These are phyloP conservation scores for Dorcus hopei DNA, from an alignment of 2,888 invertebrate species.

Conservation along the genomic window DNA sequence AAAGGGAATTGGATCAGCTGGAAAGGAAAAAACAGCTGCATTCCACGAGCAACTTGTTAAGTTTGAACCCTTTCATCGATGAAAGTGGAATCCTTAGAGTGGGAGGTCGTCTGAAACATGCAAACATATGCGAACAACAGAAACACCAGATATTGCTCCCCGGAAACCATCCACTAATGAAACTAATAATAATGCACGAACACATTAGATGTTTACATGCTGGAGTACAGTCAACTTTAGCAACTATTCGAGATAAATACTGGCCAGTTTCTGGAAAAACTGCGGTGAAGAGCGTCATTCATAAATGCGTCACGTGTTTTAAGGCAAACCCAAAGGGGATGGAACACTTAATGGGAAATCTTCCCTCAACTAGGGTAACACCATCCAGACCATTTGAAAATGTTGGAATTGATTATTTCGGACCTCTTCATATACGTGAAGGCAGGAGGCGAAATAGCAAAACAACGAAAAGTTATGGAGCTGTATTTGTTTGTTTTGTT, in stretches of 20 bases:
- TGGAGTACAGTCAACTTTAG: slow-evolving; percentile 4
- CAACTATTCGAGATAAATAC: slow-evolving; percentile 6
- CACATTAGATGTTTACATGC: slow-evolving; percentile 10
- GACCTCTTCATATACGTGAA: slow-evolving; percentile 18
- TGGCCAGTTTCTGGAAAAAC: slow-evolving; percentile 5
- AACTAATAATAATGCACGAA: slow-evolving; percentile 6
- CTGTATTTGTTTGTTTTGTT: slow-evolving; percentile 35
- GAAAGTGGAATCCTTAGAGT: slow-evolving; percentile 8
- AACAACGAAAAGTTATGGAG: slow-evolving; percentile 21
- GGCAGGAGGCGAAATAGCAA: background rate
- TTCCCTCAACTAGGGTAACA: slow-evolving; percentile 1
- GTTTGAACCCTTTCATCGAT: slow-evolving; percentile 10
- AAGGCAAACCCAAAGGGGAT: background rate
- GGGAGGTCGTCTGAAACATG: slow-evolving; percentile 7
- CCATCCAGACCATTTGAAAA: slow-evolving; percentile 6
- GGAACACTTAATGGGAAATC: slow-evolving; percentile 9
- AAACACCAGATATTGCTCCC: slow-evolving; percentile 8
- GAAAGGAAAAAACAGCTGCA: background rate
- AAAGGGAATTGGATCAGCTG: background rate
- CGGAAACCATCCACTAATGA: background rate
- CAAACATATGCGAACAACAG: background rate
- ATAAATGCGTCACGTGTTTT: background rate
- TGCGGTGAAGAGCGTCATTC: background rate
- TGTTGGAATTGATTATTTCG: slow-evolving; percentile 20
- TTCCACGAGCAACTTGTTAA: background rate